Evolutionary conservation across 2,888 invertebrate species (phyloP), one percentile per base, ranked within the genome.

Genomic region (Chromoteleia sp.): DNA sequence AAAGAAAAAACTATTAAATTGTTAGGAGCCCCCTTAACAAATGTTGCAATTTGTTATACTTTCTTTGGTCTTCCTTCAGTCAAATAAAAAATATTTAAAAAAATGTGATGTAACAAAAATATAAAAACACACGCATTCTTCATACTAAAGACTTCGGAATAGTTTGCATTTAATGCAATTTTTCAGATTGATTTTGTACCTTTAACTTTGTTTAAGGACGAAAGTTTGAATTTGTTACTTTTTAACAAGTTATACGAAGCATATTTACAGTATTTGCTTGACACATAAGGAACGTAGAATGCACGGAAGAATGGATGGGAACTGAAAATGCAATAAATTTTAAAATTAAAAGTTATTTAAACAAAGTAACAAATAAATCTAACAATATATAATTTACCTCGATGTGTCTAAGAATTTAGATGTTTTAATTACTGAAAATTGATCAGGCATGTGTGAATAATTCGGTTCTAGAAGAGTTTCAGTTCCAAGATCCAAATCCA

Each of bases 241-340:
- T 92, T 93, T 81, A 97, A 92, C 78, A 97, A 93, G 92, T 95
- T 96, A 87, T 97, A 95, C 85, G 95, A 94, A 4, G 95, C 96
- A 88, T 94, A 97, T 12, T 93, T 93, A 59, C 95, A 94, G 89
- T 94, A 94, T 85, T 93, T 93, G 85, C 94, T 93, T 8, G 95
- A 95, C 19, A 96, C 85, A 87, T 95, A 94, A 52, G 98, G 98
- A 90, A 98, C 93, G 92, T 97, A 98, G 91, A 98, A 98, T 2
- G 98, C 96, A 89, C 98, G 93, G 85, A 96, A 95, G 61, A 97
- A 92, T 84, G 92, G 92, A 89, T 96, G 94, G 0, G 97, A 97
- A 59, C 93, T 93, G 87, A 74, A 90, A 87, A 25, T 61, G 19
- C 14, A 19, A 29, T 19, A 39, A 41, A 10, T 41, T 8, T 12